These are phyloP conservation scores for Dicaeum eximium DNA, from an alignment of 2,113 vertebrate genomes.

Conservation along the genomic window DNA sequence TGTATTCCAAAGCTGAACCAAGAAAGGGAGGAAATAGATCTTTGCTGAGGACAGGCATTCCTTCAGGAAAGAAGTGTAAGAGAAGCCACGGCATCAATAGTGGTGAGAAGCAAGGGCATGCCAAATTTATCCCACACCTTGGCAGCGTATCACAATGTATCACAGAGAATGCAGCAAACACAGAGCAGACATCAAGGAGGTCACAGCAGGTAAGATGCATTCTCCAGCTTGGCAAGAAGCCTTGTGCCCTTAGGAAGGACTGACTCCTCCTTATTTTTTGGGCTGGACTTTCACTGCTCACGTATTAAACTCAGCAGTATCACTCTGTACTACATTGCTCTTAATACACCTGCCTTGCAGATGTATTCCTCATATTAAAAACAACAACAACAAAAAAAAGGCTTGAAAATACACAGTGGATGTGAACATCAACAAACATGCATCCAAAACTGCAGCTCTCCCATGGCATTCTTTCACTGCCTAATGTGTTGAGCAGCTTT, in stretches of 20 bases:
- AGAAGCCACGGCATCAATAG: not conserved
- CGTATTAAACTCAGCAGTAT: not conserved
- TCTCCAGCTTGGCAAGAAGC: not conserved
- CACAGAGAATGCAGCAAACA: not conserved
- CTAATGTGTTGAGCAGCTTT: not conserved
- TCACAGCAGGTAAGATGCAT: not conserved
- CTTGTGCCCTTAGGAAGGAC: not conserved
- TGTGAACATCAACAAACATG: not conserved
- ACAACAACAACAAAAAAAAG: not conserved
- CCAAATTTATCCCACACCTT: not conserved
- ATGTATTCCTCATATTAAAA: not conserved
- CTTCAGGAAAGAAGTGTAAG: not conserved
- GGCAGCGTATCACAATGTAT: not conserved
- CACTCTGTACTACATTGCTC: not conserved
- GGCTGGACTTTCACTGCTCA: not conserved
- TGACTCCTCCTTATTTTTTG: not conserved
- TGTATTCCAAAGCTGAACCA: not conserved
- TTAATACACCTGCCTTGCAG: not conserved
- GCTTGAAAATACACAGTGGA: not conserved
- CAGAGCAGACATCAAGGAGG: not conserved
- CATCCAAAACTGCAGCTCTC: not conserved
- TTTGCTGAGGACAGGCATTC: not conserved
- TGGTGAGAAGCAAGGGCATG: not conserved
- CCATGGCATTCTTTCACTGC: not conserved
- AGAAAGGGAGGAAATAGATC: not conserved